Evolutionary conservation across 2,888 invertebrate species (phyloP).

Genomic region (Teleiodes luculella): DNA sequence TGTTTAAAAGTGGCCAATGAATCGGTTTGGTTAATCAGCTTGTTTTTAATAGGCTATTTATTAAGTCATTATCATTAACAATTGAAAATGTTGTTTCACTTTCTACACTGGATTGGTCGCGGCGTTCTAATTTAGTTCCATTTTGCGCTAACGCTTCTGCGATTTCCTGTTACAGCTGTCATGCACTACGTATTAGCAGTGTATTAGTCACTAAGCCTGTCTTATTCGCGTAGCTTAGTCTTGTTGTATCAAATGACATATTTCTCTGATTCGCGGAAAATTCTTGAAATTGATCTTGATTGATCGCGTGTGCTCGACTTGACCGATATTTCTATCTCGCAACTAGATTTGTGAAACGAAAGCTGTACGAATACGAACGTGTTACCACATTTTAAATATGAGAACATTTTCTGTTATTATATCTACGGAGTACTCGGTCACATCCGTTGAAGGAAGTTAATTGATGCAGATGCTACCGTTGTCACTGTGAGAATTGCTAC

Average conservation of each 20-base stretch:
- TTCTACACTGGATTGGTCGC: constrained; percentile 7
- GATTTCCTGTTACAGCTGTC: constrained; percentile 64
- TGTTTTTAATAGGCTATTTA: not conserved
- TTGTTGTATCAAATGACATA: constrained; percentile 1
- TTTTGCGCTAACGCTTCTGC: constrained; percentile 36
- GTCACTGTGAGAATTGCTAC: not conserved
- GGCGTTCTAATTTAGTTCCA: constrained; percentile 21
- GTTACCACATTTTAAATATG: not conserved
- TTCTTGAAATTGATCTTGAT: constrained; percentile 2
- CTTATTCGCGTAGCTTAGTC: constrained; percentile 29
- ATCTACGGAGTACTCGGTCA: not conserved
- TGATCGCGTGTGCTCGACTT: constrained; percentile 7
- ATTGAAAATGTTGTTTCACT: not conserved
- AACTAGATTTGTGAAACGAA: not conserved
- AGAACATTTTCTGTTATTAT: not conserved
- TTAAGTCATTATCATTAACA: constrained; percentile 7
- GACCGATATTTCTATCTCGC: not conserved
- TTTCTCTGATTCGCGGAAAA: constrained; percentile 1
- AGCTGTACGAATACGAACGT: not conserved
- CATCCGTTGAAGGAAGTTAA: not conserved
- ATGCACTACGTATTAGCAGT: constrained; percentile 34
- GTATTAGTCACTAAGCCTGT: constrained; percentile 36
- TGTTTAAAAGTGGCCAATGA: not conserved
- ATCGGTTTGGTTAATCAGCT: not conserved
- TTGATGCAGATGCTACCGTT: not conserved